These are phyloP conservation scores for Enteromius trimaculatus DNA, from an alignment of 2,797 vertebrate species.

Conservation along the genomic window DNA sequence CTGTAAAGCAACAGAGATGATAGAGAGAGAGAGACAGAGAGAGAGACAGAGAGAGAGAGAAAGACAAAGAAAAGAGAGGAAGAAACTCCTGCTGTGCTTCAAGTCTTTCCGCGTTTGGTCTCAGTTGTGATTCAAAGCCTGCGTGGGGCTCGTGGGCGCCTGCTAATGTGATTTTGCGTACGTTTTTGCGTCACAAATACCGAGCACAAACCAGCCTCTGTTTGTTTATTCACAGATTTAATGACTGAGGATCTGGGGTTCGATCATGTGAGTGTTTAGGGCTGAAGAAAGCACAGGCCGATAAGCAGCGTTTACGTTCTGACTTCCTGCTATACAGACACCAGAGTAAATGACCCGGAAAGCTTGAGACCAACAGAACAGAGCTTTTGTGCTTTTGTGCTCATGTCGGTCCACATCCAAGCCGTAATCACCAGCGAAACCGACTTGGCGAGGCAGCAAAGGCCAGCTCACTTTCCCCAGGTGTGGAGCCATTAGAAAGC, in stretches of 20 bases:
- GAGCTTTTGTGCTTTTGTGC: conserved; percentile 15
- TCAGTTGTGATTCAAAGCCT: conserved; percentile 47
- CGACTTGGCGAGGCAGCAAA: conserved; percentile 24
- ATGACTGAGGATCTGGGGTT: conserved; percentile 22
- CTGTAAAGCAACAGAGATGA: conserved; percentile 21
- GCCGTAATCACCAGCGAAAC: conserved; percentile 26
- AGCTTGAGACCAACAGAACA: background rate
- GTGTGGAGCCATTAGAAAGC: conserved; percentile 55
- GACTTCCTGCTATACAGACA: conserved; percentile 40
- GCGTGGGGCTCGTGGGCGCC: conserved; percentile 33
- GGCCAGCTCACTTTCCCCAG: background rate
- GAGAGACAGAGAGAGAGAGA: conserved; percentile 22
- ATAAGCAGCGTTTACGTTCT: conserved; percentile 33
- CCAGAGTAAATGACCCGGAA: conserved; percentile 34
- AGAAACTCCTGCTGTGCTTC: conserved; percentile 42
- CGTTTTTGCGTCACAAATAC: conserved; percentile 37
- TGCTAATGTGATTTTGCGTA: conserved; percentile 31
- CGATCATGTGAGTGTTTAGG: conserved; percentile 23
- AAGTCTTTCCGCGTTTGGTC: conserved; percentile 22
- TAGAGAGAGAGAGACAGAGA: conserved; percentile 19
- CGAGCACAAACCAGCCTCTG: background rate
- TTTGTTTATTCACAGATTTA: conserved; percentile 38
- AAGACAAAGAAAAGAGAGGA: conserved; percentile 30
- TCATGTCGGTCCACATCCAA: conserved; percentile 33
- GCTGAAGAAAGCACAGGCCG: background rate